These are phyloP conservation scores for Tragopan temminckii DNA, from an alignment of 2,797 vertebrate genomes.

Conservation along the genomic window DNA sequence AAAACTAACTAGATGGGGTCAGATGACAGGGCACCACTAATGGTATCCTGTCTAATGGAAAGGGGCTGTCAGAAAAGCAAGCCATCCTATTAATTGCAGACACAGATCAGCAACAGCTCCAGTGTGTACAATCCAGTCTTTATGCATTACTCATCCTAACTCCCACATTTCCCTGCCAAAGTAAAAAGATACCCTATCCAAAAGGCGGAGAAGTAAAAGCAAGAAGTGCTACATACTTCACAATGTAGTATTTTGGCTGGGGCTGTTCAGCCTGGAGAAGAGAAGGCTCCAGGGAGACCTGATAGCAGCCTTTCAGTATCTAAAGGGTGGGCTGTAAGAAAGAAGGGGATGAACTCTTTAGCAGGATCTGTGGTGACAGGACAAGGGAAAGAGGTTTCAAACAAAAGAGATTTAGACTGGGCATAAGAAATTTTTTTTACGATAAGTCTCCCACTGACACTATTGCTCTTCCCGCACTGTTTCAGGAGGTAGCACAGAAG, in stretches of 20 bases:
- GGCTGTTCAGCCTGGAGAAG: not conserved
- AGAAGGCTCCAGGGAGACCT: no score
- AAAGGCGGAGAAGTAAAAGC: constrained; percentile 7
- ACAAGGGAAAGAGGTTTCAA: not conserved
- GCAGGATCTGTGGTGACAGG: no score
- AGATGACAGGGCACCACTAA: not conserved
- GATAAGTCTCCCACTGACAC: not conserved
- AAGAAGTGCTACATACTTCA: not conserved
- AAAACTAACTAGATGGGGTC: not conserved
- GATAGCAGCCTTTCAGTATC: not conserved
- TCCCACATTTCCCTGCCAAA: not conserved
- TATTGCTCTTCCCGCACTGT: not conserved
- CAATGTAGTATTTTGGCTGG: not conserved
- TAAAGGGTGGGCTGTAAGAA: not conserved
- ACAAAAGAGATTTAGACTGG: not conserved
- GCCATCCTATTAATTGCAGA: not conserved
- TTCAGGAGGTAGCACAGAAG: not conserved
- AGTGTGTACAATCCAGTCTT: fast-evolving
- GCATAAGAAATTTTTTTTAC: not conserved
- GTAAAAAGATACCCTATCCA: not conserved
- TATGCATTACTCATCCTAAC: not conserved
- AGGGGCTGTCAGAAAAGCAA: constrained; percentile 7
- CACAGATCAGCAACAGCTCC: not conserved
- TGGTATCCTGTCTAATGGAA: not conserved
- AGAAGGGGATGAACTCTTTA: no score